Percentiles rank a stretch among this genome's conserved stretches.
These are phyloP conservation scores for Bubo scandiacus DNA, from an alignment of 2,113 vertebrate genomes.

Conservation along the genomic window DNA sequence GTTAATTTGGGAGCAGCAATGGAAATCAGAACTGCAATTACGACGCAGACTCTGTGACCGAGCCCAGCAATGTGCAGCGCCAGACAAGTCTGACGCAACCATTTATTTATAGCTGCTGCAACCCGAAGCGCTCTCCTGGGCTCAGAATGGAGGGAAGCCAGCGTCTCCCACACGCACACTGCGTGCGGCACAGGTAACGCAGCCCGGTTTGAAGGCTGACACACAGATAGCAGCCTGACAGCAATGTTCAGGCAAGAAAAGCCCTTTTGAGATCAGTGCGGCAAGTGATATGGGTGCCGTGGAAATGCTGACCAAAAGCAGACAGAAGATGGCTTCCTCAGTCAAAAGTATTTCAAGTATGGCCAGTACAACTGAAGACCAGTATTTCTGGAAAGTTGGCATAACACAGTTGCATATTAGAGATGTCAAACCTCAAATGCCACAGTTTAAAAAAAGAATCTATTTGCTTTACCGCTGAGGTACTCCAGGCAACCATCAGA, in stretches of 20 bases:
- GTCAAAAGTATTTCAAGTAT: constrained; percentile 19
- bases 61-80: background rate
- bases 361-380: constrained; percentile 12
- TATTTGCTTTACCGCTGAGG: constrained; percentile 23
- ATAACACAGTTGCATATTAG: constrained; percentile 19
- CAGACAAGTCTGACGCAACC: constrained; percentile 32
- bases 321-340: background rate
- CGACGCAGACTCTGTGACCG: background rate
- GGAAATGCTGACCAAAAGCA: background rate
- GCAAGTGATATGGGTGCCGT: accelerated
- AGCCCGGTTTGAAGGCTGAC: background rate
- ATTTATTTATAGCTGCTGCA: constrained; percentile 38
- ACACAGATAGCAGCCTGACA: background rate
- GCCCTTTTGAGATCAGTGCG: accelerated
- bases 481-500: constrained; percentile 50
- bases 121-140: background rate
- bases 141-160: background rate
- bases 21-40: constrained; percentile 59
- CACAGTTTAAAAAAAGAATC: constrained; percentile 43
- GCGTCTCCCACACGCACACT: background rate
- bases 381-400: constrained; percentile 64
- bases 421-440: constrained; percentile 43
- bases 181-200: background rate
- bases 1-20: constrained; percentile 45
- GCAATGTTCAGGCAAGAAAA: background rate